Evolutionary conservation across 2,113 vertebrate genomes (phyloP).

Genomic region (Notechis scutatus): DNA sequence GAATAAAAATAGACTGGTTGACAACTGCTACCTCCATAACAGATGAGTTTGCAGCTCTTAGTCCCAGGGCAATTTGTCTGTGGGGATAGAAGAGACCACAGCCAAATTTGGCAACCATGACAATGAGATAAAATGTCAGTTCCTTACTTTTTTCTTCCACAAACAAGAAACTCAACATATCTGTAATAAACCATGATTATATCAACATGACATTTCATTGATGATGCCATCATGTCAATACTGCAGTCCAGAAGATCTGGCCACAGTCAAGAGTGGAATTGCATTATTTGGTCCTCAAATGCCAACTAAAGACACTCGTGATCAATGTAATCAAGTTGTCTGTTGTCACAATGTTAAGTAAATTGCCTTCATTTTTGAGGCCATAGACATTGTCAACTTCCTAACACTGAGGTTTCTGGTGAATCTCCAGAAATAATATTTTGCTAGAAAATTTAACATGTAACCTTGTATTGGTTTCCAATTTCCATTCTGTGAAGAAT

Average conservation of each 20-base stretch:
- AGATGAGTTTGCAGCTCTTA: conserved; percentile 21
- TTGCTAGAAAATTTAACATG: background rate
- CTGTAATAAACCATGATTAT: background rate
- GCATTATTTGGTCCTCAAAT: no score
- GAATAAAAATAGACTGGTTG: conserved; percentile 18
- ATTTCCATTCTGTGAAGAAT: conserved; percentile 34
- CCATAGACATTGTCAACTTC: no score
- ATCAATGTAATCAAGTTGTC: no score
- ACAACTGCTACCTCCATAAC: conserved; percentile 33
- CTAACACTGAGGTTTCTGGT: no score
- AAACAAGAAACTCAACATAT: background rate
- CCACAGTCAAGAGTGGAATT: background rate
- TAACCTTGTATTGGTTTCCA: conserved; percentile 13
- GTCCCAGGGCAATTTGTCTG: background rate
- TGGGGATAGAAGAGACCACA: background rate
- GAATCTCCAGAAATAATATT: background rate
- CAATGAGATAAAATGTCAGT: background rate
- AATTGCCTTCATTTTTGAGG: no score
- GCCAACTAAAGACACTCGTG: no score
- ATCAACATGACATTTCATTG: background rate
- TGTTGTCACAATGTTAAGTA: no score
- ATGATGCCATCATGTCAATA: background rate
- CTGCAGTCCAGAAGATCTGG: background rate
- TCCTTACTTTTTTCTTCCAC: background rate
- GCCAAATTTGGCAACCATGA: background rate